Percentiles rank a stretch among this genome's conserved stretches.
phyloP scores from a whole-genome alignment of 2,888 invertebrate genomes.

The Drosophila pseudotakahashii region DNA sequence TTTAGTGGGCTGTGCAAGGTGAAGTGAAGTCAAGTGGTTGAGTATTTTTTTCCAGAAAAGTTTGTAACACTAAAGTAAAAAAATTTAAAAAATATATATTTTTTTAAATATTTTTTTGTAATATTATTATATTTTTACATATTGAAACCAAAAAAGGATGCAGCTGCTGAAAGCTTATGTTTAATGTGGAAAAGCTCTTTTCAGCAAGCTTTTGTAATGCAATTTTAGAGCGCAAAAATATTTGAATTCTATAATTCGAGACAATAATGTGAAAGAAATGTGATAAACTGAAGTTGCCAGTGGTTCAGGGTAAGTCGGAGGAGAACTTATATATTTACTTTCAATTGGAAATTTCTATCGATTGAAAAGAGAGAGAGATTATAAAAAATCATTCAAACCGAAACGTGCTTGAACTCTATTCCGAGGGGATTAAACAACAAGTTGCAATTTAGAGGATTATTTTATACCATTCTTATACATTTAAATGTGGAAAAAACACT shows the following conservation, averaged over 20 bases:
- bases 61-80: too few relatives aligned
- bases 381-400: background rate
- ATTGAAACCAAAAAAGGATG: conserved; percentile 37
- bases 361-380: background rate
- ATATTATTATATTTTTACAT: conserved; percentile 1
- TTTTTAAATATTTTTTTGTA: background rate
- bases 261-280: conserved; percentile 8
- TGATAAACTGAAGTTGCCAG: background rate
- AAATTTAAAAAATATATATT: background rate
- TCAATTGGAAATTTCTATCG: too few relatives aligned
- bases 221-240: conserved; percentile 45
- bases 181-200: conserved; percentile 49
- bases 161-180: conserved; percentile 50
- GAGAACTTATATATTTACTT: background rate
- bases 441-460: too few relatives aligned
- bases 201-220: conserved; percentile 41
- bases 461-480: background rate
- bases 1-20: conserved; percentile 23
- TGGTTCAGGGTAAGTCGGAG: conserved; percentile 4
- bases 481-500: background rate
- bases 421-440: background rate
- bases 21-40: conserved; percentile 11
- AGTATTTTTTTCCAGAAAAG: too few relatives aligned
- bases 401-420: conserved; percentile 13
- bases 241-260: conserved; percentile 19